Evolutionary conservation across 2,797 vertebrate species (phyloP), one percentile per base, ranked within the genome.

Genomic region (Halcyon leucocephala): DNA sequence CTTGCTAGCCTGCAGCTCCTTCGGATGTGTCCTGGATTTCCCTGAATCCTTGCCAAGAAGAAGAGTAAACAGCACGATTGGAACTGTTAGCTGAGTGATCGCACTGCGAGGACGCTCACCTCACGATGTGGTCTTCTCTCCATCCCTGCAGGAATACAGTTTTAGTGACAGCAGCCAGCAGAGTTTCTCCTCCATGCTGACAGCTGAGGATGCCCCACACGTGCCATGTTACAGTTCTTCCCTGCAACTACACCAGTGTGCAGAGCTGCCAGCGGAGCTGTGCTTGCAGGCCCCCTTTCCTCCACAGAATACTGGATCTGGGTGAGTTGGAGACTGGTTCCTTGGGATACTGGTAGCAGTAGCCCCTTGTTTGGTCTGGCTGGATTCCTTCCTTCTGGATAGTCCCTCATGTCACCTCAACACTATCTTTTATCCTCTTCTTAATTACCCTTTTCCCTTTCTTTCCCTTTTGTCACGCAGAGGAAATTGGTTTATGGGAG

Each of bases 141-240:
- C 25, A 2, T 60, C 22, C 66, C 28, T 80, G 39, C 91, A 97
- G 97, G 96, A 95, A 39, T 60, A 37, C 83, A 93, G 88, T 14
- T 89, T 49, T 7, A 92, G 82, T 86, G 95, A 90, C n/a, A 89
- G 89, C 83, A 96, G 95, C 83, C 88, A 69, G 48, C 71, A 86
- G 1, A 52, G 89, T 82, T 60, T n/a, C 66, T 95, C 91, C 46
- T 94, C 93, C 3, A 3, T 83, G 41, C 42, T 46, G 35, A 5
- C 67, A 17, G 14, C 78, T 26, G 95, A 96, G 70, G 94, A 95
- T 14, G 57, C 42, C 15, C 7, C 83, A 6, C 60, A 10, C 5
- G 0, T 58, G 33, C 80, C 78, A 0, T 37, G 6, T 31, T 66
- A 41, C 14, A 31, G 49, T 15, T 81, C 86, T 39, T 54, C 33